Evolutionary conservation across 2,113 vertebrate species (phyloP).

Genomic region (Pontoporia blainvillei): DNA sequence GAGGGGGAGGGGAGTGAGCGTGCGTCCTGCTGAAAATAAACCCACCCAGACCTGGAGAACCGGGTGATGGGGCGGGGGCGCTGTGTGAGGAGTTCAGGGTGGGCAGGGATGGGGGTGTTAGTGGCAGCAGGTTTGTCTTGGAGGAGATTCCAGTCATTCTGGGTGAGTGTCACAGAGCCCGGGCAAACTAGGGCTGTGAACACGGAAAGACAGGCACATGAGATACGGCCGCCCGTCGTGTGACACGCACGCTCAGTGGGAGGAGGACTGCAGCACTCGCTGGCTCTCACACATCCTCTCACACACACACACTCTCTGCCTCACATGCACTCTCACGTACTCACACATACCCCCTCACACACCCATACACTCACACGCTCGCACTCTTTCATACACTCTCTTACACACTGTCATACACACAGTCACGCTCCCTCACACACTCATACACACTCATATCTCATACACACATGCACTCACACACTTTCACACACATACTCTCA

Average conservation of each 20-base stretch:
- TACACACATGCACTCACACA: not conserved
- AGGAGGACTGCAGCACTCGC: not conserved
- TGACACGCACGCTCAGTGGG: not conserved
- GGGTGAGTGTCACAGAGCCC: not conserved
- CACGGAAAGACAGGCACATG: not conserved
- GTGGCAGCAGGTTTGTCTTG: not conserved
- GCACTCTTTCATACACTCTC: not conserved
- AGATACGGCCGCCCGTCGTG: not conserved
- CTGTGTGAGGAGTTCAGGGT: not conserved
- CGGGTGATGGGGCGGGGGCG: too few relatives aligned
- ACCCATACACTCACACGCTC: too few relatives aligned
- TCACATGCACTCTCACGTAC: not conserved
- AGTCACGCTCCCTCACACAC: not conserved
- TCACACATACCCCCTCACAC: too few relatives aligned
- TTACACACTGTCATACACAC: not conserved
- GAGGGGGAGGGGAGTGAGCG: not conserved
- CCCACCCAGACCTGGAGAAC: not conserved
- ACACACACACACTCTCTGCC: not conserved
- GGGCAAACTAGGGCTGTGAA: not conserved
- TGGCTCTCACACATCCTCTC: not conserved
- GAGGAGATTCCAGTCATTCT: not conserved
- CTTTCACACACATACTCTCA: not conserved
- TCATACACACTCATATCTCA: not conserved
- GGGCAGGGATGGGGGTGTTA: not conserved
- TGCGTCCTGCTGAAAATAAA: not conserved